Evolutionary conservation across 1,140 invertebrate species (phyloP), one percentile per base, ranked within the genome.

Genomic region (Papilio glaucus): DNA sequence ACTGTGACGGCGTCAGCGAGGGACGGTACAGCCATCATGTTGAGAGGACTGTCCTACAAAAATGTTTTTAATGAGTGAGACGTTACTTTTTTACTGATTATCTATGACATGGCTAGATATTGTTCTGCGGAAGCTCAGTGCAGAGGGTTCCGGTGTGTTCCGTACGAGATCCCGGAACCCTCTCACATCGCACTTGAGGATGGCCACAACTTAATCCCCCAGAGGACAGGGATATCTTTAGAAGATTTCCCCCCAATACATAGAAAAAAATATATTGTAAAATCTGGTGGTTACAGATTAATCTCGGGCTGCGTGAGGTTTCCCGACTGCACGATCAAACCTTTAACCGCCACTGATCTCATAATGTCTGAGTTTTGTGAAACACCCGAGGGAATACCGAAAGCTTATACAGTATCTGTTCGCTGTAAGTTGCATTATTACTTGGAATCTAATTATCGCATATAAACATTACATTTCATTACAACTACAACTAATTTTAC

Each of bases 31-130:
- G 88, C 86, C 4, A 90, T 93, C 26, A 85, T 90, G 60, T 74
- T 94, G 1, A 81, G 82, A 26, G 88, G 85, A 8, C 49, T 87
- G 9, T 90, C 85, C 1, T 88, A 90, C 18, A 89, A 85, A 65
- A 81, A 89, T n/a, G 83, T 87, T 33, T 85, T 94, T 39, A 90
- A 89, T 57, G 81, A 93, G 94, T 94, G 82, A 91, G 87, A 21
- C 10, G 0, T 3, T 37, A n/a, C n/a, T 33, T 33, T 33, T 33
- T 33, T 33, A 3, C 29, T 33, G 29, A 3, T 33, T 33, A n/a
- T n/a, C n/a, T n/a, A n/a, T n/a, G n/a, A n/a, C n/a, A n/a, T n/a
- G n/a, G n/a, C n/a, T n/a, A n/a, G n/a, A n/a, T n/a, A n/a, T n/a
- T n/a, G 21, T 42, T 8, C 60, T 1, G 21, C 8, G 24, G 60